Evolutionary conservation across 2,113 vertebrate genomes (phyloP), one percentile per base, ranked within the genome.

Genomic region (Rhinogobius similis): DNA sequence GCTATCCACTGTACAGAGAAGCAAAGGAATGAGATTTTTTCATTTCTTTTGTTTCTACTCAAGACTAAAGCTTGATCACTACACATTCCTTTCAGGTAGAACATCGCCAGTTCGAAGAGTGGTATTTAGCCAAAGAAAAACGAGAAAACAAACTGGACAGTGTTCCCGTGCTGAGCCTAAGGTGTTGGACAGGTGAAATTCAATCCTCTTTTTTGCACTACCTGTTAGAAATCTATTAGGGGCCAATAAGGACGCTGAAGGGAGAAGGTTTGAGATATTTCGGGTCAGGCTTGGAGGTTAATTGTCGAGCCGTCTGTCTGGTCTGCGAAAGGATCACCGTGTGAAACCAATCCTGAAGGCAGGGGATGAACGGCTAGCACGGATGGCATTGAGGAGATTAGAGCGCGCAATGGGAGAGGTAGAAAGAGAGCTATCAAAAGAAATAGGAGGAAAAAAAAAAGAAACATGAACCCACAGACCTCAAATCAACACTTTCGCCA

Each of bases 281-380:
- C 83, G 79, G 91, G 91, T 91, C 92, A 89, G 82, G 62, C 80
- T 87, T 68, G 58, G 82, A 91, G 90, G 88, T 91, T 92, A 93
- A 93, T 92, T 92, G 89, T 82, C 41, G 79, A 86, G 69, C 87
- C 77, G 82, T 83, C 83, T 86, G 87, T 83, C 87, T 90, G 89
- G 89, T 85, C 81, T 78, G 82, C 41, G 85, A 85, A 76, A 73
- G 68, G 88, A 90, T 92, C 81, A 79, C 86, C 70, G 79, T 75
- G 70, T 77, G 81, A 88, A 87, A 83, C 86, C 84, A 82, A 83
- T 87, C 85, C 84, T 76, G 70, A 74, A 83, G 77, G 86, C 78
- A 78, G 76, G 72, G 77, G 75, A 88, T 86, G 86, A 90, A 68
- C 74, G 66, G 74, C 68, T 70, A 79, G 82, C 73, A 81, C 66